Evolutionary conservation across 2,113 vertebrate genomes (phyloP).

Genomic region (Erythrocercus mccallii): DNA sequence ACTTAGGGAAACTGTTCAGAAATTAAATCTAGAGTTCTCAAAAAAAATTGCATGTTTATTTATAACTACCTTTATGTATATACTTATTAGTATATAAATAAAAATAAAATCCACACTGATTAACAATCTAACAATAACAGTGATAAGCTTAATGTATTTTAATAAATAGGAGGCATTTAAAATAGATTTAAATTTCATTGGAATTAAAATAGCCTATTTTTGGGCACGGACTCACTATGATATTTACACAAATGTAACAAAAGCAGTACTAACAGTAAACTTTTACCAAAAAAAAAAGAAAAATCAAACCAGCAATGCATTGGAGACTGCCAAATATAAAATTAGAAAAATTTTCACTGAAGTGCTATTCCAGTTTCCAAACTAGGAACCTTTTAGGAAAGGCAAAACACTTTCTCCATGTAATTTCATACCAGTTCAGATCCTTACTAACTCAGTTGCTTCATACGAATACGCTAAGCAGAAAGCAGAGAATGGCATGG

Average conservation of each 20-base stretch:
- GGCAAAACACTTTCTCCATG: background rate
- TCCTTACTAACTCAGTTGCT: background rate
- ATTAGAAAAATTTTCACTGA: background rate
- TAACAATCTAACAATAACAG: background rate
- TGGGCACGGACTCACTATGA: background rate
- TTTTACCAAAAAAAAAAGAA: background rate
- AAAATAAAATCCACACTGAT: background rate
- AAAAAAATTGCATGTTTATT: background rate
- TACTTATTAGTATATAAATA: background rate
- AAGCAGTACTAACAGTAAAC: background rate
- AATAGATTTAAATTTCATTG: background rate
- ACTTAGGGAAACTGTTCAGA: background rate
- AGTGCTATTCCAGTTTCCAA: background rate
- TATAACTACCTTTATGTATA: background rate
- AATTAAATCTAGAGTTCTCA: background rate
- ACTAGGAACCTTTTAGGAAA: background rate
- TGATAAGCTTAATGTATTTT: background rate
- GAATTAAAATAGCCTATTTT: background rate
- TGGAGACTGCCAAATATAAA: background rate
- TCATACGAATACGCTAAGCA: accelerated
- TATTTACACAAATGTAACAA: background rate
- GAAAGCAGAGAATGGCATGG: background rate
- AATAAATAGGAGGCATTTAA: background rate
- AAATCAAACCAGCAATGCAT: background rate
- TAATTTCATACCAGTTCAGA: background rate